Conservation (phyloP, 2,797 vertebrate genomes). For the Phrynocephalus guinanensis region DNA sequence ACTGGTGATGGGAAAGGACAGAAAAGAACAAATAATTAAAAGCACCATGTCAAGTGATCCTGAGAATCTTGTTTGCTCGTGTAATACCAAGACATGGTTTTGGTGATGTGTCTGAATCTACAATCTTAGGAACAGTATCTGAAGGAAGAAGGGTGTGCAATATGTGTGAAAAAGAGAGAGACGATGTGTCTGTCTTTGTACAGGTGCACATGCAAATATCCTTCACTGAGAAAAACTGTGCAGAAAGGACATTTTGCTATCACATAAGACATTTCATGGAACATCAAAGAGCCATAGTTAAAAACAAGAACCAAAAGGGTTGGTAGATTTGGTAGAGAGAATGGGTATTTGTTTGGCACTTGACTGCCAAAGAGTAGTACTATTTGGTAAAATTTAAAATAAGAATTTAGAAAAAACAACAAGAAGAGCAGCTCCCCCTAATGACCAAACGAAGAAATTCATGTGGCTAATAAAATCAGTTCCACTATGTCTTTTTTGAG, state of each 20-base stretch:
- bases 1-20: background rate
- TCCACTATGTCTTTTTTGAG: too few species aligned
- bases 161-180: background rate
- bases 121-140: background rate
- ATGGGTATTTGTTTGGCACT: background rate
- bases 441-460: background rate
- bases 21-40: background rate
- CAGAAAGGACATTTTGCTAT: background rate
- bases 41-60: background rate
- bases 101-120: too few species aligned
- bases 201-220: background rate
- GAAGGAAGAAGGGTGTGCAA: too few species aligned
- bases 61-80: background rate
- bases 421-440: slow-evolving; percentile 16
- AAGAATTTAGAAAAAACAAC: background rate
- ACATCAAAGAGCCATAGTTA: background rate
- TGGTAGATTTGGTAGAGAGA: background rate
- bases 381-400: background rate
- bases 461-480: background rate
- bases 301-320: background rate
- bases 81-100: background rate
- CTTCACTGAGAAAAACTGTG: background rate
- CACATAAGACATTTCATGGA: background rate
- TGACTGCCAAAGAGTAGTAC: too few species aligned
- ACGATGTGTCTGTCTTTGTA: too few species aligned